phyloP scores from a whole-genome alignment of 2,113 vertebrate genomes.

The Anseranas semipalmata region DNA sequence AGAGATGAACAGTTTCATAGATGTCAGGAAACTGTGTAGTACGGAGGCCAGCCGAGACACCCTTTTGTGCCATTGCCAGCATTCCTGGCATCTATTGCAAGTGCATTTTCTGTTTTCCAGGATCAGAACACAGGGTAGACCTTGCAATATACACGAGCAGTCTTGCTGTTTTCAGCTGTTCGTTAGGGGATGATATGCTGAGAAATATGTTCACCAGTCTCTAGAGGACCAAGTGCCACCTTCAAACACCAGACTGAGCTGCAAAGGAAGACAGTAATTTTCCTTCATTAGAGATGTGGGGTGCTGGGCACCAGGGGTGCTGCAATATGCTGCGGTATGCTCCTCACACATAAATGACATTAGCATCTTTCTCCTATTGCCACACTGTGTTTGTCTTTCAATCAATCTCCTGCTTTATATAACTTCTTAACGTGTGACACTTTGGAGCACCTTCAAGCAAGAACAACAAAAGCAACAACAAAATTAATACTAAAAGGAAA shows the following conservation, averaged over 20 bases:
- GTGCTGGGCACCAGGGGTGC: neutral
- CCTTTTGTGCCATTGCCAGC: neutral
- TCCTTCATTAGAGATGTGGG: fast-evolving
- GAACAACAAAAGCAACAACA: neutral
- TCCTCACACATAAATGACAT: neutral
- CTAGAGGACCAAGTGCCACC: neutral
- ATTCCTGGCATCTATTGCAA: neutral
- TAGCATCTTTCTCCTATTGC: neutral
- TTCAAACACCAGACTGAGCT: neutral
- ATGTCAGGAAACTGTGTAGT: neutral
- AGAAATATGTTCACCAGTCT: neutral
- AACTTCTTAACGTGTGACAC: neutral
- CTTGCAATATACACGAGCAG: neutral
- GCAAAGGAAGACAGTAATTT: neutral
- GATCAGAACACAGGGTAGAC: neutral
- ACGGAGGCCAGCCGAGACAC: neutral
- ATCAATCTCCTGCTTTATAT: neutral
- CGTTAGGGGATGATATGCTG: neutral
- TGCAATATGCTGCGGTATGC: neutral
- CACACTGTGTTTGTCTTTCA: neutral
- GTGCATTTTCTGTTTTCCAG: neutral
- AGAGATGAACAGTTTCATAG: neutral
- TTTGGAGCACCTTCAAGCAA: neutral
- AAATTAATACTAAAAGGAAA: neutral
- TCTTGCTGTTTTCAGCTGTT: neutral